Conservation (phyloP, 2,888 invertebrate species). For the Gonocerus acuteangulatus region DNA sequence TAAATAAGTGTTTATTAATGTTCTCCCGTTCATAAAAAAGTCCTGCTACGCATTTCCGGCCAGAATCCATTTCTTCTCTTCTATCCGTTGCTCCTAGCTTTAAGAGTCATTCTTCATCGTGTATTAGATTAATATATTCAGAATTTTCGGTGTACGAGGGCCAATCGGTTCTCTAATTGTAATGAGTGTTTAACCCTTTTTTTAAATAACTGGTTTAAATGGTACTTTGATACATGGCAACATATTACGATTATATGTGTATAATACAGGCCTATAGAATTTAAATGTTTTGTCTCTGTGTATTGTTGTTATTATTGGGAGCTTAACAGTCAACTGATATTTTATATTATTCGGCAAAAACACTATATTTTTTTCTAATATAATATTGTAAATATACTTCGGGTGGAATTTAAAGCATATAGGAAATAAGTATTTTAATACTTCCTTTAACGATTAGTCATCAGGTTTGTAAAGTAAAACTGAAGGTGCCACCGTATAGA, state of each 20-base stretch:
- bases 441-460: constrained; percentile 33
- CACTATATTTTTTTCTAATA: constrained; percentile 28
- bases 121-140: not conserved
- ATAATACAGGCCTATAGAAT: constrained; percentile 28
- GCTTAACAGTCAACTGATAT: constrained; percentile 25
- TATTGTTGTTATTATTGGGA: constrained; percentile 28
- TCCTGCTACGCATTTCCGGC: constrained; percentile 15
- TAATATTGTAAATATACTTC: constrained; percentile 24
- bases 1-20: not conserved
- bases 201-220: too few species aligned
- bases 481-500: constrained; percentile 34
- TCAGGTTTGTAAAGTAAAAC: constrained; percentile 24
- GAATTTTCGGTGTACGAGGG: too few species aligned
- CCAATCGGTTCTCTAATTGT: too few species aligned
- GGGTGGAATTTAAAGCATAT: constrained; percentile 23
- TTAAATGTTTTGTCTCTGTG: constrained; percentile 26
- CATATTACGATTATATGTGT: constrained; percentile 20
- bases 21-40: not conserved
- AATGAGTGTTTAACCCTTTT: too few species aligned
- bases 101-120: constrained; percentile 3
- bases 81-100: constrained; percentile 7
- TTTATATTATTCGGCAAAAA: constrained; percentile 26
- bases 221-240: constrained; percentile 13
- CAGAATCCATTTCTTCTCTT: constrained; percentile 2
- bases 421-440: constrained; percentile 32